Conservation (phyloP, 2,113 vertebrate species). For the Rattus rattus region DNA sequence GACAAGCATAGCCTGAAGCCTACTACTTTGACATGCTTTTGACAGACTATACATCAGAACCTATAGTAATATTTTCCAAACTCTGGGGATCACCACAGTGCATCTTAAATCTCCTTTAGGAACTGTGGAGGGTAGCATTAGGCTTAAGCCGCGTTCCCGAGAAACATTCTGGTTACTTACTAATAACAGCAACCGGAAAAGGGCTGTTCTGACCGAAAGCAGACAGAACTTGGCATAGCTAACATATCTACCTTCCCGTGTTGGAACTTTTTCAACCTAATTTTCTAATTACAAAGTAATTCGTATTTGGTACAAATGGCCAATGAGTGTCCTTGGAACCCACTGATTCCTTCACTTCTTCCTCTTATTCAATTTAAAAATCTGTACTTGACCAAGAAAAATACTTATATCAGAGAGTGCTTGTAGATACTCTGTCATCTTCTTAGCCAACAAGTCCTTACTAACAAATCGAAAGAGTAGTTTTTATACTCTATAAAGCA, state of each 20-base stretch:
- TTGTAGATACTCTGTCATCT: not conserved
- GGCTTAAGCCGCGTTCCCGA: conserved; percentile 25
- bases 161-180: not conserved
- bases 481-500: not conserved
- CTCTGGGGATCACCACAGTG: conserved; percentile 31
- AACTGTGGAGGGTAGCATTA: conserved; percentile 31
- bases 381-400: conserved; percentile 48
- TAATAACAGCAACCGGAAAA: conserved; percentile 26
- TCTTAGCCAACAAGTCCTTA: not conserved
- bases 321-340: conserved; percentile 49
- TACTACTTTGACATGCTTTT: conserved; percentile 44
- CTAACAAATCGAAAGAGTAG: not conserved
- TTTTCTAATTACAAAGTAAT: conserved; percentile 38
- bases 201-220: conserved; percentile 41
- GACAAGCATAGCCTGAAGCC: conserved; percentile 29
- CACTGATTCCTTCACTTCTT: conserved; percentile 28
- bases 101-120: conserved; percentile 31
- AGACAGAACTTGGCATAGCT: conserved; percentile 40
- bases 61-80: conserved; percentile 8
- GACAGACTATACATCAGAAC: conserved; percentile 52
- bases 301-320: conserved; percentile 19
- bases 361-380: conserved; percentile 29
- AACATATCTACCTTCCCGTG: not conserved
- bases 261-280: conserved; percentile 32
- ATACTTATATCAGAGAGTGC: conserved; percentile 19